Evolutionary conservation across 2,113 vertebrate genomes (phyloP), one percentile per base, ranked within the genome.

Genomic region (Mirza zaza): DNA sequence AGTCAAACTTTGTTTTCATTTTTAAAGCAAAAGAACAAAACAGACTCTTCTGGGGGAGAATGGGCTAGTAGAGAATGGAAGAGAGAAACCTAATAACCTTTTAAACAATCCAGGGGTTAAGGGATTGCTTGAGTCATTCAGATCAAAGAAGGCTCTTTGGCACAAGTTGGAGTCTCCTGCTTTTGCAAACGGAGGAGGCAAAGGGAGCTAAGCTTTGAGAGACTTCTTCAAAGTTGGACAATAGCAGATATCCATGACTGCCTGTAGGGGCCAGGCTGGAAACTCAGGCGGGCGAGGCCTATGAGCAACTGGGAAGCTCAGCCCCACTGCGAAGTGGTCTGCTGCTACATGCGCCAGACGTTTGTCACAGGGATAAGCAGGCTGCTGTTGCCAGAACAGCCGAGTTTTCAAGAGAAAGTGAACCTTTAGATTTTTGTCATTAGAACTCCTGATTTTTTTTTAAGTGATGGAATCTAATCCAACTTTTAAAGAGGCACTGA

Each of bases 21-120:
- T 93, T 93, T 89, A 90, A 87, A 94, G 82, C 29, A 67, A 91
- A 96, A 85, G 86, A 87, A 95, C 96, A 96, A 91, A 96, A 94
- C 70, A 94, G 91, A 94, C 70, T 83, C 92, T 95, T 82, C 57
- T 7, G 42, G 3, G 15, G 23, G 50, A 34, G 23, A 88, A 76
- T 50, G 77, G 63, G 73, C 63, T 85, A 55, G 63, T 79, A 55
- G 68, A 89, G 95, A 95, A 90, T 29, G 50, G 32, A 79, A 59
- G 21, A 94, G 83, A 93, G 86, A 90, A 95, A 94, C 27, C 36
- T 6, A 96, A 87, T 94, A 94, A 91, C 83, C 86, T 91, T 95
- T 86, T 42, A 76, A 92, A 92, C 77, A 96, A 94, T 73, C 59
- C 20, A 42, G 88, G 55, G 76, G 91, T 79, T 75, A 96, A 88